phyloP scores from a whole-genome alignment of 2,888 invertebrate species.

The Sminthurides aquaticus region DNA sequence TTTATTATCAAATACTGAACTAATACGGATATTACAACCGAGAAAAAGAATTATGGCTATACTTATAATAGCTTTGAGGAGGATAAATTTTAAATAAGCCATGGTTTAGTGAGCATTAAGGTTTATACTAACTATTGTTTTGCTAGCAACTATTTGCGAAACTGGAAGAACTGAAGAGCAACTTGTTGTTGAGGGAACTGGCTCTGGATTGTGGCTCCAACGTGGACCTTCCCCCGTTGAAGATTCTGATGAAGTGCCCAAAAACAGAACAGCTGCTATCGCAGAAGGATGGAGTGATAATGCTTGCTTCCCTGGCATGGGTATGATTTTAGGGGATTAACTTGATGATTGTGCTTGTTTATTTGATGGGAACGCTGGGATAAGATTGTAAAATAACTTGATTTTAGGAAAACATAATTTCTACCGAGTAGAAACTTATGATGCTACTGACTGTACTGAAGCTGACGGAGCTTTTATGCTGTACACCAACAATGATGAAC shows the following conservation, averaged over 20 bases:
- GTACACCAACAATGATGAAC: slow-evolving; percentile 26
- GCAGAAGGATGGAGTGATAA: slow-evolving; percentile 31
- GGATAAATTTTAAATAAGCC: no score
- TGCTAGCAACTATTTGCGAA: slow-evolving; percentile 32
- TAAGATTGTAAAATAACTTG: not conserved
- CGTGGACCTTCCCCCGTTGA: slow-evolving; percentile 27
- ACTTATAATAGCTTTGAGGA: no score
- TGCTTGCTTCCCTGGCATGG: slow-evolving; percentile 38
- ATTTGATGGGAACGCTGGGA: no score
- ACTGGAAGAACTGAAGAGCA: slow-evolving; percentile 21
- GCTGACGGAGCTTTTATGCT: slow-evolving; percentile 30
- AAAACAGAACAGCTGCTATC: slow-evolving; percentile 22
- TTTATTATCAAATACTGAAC: no score
- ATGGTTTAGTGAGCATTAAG: no score
- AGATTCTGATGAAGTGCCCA: slow-evolving; percentile 16
- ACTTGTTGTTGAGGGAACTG: slow-evolving; percentile 29
- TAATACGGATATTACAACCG: no score
- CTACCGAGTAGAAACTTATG: slow-evolving; percentile 24
- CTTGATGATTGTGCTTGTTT: no score
- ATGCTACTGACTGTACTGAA: slow-evolving; percentile 23
- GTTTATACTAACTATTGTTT: no score
- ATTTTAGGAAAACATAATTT: slow-evolving; percentile 27
- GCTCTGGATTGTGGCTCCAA: slow-evolving; percentile 34
- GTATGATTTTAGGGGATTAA: slow-evolving; percentile 16
- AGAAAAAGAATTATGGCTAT: no score